Evolutionary conservation across 2,888 invertebrate genomes (phyloP).

Genomic region (Argyresthia albistria): DNA sequence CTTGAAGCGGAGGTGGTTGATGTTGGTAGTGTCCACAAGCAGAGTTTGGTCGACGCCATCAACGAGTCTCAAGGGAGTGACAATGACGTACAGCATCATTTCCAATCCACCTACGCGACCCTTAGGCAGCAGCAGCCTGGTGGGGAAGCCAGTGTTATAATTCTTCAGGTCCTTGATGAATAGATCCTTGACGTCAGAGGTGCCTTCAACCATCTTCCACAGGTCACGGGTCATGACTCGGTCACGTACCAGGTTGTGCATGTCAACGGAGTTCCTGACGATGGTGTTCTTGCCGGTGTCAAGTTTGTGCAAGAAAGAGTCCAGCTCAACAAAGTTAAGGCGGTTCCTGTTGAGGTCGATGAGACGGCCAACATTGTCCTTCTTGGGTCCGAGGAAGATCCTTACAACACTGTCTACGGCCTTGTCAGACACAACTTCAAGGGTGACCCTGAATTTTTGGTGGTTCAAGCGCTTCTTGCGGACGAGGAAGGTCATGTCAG

Average conservation of each 20-base stretch:
- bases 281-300: slow-evolving; percentile 77
- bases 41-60: slow-evolving; percentile 41
- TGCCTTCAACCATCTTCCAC: slow-evolving; percentile 74
- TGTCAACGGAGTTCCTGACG: slow-evolving; percentile 75
- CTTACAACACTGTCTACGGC: slow-evolving; percentile 74
- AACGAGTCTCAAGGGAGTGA: slow-evolving; percentile 65
- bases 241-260: slow-evolving; percentile 77
- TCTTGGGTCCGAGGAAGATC: slow-evolving; percentile 79
- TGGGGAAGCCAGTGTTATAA: slow-evolving; percentile 78
- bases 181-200: slow-evolving; percentile 51
- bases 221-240: slow-evolving; percentile 76
- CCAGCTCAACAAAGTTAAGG: slow-evolving; percentile 76
- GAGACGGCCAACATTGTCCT: slow-evolving; percentile 68
- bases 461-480: slow-evolving; percentile 77
- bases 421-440: slow-evolving; percentile 72
- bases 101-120: slow-evolving; percentile 78
- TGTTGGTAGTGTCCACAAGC: slow-evolving; percentile 54
- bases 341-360: slow-evolving; percentile 73
- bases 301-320: slow-evolving; percentile 74
- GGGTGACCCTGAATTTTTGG: slow-evolving; percentile 72
- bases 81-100: slow-evolving; percentile 75
- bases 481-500: slow-evolving; percentile 64
- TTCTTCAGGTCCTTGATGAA: slow-evolving; percentile 45
- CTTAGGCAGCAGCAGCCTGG: slow-evolving; percentile 79
- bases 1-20: slow-evolving; percentile 36